Evolutionary conservation across 2,888 invertebrate species (phyloP).

Genomic region (Choristoneura rosaceana): DNA sequence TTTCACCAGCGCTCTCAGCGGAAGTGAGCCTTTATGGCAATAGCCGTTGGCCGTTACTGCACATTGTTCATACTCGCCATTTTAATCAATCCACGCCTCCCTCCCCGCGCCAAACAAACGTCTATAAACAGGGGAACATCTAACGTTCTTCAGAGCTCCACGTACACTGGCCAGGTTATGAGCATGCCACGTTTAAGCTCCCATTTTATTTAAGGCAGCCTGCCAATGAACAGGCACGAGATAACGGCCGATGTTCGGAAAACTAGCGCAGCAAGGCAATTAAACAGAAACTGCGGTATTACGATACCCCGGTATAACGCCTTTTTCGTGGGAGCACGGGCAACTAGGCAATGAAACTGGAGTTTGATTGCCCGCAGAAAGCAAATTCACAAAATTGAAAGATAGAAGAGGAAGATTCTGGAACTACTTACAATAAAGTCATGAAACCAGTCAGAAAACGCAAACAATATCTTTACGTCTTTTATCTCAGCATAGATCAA

Average conservation of each 20-base stretch:
- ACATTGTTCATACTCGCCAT: slow-evolving; percentile 50
- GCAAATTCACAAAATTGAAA: not conserved
- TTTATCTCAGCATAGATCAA: too few species aligned
- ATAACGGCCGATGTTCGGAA: slow-evolving; percentile 49
- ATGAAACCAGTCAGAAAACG: not conserved
- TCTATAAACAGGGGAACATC: slow-evolving; percentile 37
- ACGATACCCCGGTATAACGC: slow-evolving; percentile 45
- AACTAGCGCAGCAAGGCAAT: slow-evolving; percentile 53
- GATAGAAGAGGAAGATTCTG: not conserved
- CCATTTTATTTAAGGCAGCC: slow-evolving; percentile 69
- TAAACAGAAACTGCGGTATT: slow-evolving; percentile 47
- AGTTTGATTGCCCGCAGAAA: not conserved
- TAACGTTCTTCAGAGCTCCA: slow-evolving; percentile 21
- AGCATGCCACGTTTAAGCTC: slow-evolving; percentile 54
- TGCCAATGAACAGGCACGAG: slow-evolving; percentile 61
- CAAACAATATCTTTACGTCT: not conserved
- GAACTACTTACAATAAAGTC: not conserved
- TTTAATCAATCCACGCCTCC: slow-evolving; percentile 43
- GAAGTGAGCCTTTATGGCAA: slow-evolving; percentile 50
- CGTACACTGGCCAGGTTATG: slow-evolving; percentile 49
- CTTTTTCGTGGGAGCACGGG: slow-evolving; percentile 5
- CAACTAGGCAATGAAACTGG: slow-evolving; percentile 7
- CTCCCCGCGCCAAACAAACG: slow-evolving; percentile 16
- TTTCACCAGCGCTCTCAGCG: slow-evolving; percentile 43
- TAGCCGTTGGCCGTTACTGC: slow-evolving; percentile 50